These are phyloP conservation scores for Brachionus rotundiformis DNA, from an alignment of 1,140 invertebrate genomes.

Conservation along the genomic window DNA sequence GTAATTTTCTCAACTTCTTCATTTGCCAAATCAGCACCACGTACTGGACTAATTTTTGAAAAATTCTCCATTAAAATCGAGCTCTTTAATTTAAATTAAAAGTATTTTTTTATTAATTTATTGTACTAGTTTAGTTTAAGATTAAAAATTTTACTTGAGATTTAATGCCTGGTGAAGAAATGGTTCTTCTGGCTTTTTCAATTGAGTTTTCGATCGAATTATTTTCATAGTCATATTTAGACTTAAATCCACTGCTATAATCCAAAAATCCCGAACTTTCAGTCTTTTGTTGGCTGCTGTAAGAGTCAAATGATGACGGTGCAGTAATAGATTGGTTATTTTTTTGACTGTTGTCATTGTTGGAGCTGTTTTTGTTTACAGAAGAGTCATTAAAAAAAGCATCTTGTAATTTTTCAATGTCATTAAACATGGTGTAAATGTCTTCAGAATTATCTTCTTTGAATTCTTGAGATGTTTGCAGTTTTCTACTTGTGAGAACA, in stretches of 20 bases:
- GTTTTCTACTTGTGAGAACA: not conserved
- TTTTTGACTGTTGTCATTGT: not conserved
- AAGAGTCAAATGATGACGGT: not conserved
- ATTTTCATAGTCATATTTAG: conserved; percentile 6
- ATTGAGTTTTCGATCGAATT: conserved; percentile 26
- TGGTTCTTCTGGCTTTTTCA: conserved; percentile 36
- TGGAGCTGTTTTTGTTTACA: conserved; percentile 10
- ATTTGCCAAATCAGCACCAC: not conserved
- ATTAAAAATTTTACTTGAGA: not conserved
- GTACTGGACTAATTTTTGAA: conserved; percentile 14
- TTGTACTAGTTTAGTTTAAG: no score
- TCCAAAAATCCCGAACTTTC: not conserved
- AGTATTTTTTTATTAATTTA: no score
- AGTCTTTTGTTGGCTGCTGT: not conserved
- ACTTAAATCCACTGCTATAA: conserved; percentile 2
- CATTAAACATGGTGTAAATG: conserved; percentile 8
- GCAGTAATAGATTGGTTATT: not conserved
- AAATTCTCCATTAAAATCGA: conserved; percentile 10
- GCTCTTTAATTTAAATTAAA: no score
- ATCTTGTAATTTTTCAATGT: conserved; percentile 47
- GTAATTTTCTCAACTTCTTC: not conserved
- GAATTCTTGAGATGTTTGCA: not conserved
- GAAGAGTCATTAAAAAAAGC: conserved; percentile 38
- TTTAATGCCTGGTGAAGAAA: conserved; percentile 1
- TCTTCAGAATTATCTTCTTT: not conserved